A percentile compares a stretch with the other conserved stretches of the same genome.
phyloP scores from a whole-genome alignment of 2,113 vertebrate genomes.

The Stomatorhinus ivindoensis region DNA sequence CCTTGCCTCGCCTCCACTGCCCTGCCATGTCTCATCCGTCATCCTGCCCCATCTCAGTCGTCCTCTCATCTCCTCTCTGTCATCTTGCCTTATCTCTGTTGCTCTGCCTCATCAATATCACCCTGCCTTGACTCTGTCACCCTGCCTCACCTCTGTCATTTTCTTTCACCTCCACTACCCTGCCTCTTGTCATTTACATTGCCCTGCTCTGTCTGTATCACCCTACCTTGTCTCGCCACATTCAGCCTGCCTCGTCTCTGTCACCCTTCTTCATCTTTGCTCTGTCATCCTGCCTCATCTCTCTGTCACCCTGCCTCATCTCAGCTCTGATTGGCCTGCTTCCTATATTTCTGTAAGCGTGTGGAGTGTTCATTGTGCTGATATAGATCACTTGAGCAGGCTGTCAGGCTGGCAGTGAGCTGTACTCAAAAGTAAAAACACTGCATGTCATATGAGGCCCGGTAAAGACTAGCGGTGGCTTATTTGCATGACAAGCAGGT shows the following conservation, averaged over 20 bases:
- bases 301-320: background rate
- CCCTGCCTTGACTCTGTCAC: background rate
- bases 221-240: background rate
- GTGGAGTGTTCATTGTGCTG: background rate
- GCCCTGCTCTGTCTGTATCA: background rate
- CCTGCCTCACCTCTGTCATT: background rate
- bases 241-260: background rate
- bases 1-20: too few species aligned
- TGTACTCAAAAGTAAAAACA: background rate
- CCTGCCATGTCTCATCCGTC: too few species aligned
- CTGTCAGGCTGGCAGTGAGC: background rate
- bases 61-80: too few species aligned
- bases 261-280: background rate
- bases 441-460: background rate
- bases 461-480: background rate
- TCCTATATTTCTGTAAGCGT: background rate
- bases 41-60: too few species aligned
- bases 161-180: background rate
- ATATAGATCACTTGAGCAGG: background rate
- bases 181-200: background rate
- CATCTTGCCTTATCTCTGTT: background rate
- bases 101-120: background rate
- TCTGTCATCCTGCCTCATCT: too few species aligned
- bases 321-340: background rate
- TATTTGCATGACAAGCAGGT: background rate